phyloP scores from a whole-genome alignment of 2,113 vertebrate species.

The Pygoscelis antarcticus region DNA sequence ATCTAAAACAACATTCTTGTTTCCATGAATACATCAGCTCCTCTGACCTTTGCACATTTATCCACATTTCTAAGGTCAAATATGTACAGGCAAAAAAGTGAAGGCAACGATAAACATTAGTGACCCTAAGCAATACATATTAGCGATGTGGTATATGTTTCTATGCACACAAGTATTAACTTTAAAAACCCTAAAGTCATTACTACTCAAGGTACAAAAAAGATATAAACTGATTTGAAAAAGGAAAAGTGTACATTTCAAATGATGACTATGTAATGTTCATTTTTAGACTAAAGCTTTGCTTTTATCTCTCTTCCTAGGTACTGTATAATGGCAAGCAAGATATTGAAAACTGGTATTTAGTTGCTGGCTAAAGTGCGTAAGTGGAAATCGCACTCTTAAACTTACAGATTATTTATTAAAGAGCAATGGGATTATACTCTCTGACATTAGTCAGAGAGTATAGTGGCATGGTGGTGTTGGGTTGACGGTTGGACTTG shows the following conservation, averaged over 20 bases:
- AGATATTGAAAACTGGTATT: neutral
- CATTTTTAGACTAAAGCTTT: neutral
- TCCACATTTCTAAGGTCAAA: conserved; percentile 47
- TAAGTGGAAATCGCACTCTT: neutral
- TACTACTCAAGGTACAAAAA: neutral
- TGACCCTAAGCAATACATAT: neutral
- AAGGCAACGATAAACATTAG: conserved; percentile 52
- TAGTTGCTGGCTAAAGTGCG: neutral
- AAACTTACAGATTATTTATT: conserved; percentile 15
- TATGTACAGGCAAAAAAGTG: conserved; percentile 5
- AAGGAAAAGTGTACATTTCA: neutral
- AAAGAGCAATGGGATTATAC: neutral
- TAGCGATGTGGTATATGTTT: neutral
- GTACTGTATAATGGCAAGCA: neutral
- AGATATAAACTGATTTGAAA: neutral
- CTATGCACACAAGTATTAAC: neutral
- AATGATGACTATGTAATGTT: neutral
- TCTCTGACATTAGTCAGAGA: neutral
- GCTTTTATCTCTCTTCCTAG: neutral
- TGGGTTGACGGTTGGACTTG: too few species aligned
- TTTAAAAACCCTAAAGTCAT: neutral
- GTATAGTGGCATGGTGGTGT: too few species aligned
- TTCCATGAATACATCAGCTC: conserved; percentile 51
- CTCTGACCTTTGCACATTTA: conserved; percentile 55
- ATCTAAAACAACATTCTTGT: conserved; percentile 61